A percentile compares a stretch with the other conserved stretches of the same genome.
These are phyloP conservation scores for Notiomystis cincta DNA, from an alignment of 2,113 vertebrate species.

Conservation along the genomic window DNA sequence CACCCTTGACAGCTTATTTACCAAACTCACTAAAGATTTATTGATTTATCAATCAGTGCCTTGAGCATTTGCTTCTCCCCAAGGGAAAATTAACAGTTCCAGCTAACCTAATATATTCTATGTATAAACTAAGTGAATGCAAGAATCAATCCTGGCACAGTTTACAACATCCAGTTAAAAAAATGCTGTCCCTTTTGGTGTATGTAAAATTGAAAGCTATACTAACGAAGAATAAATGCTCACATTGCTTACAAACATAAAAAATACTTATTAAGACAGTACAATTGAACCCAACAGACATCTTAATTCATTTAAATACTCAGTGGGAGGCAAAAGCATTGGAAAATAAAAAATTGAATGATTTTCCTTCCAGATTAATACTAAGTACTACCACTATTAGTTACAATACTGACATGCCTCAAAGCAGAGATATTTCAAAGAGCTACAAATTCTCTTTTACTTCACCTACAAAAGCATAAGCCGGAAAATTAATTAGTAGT, in stretches of 20 bases:
- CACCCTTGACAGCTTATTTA: slow-evolving; percentile 92
- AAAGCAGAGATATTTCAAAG: slow-evolving; percentile 37
- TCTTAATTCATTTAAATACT: slow-evolving; percentile 62
- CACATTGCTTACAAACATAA: slow-evolving; percentile 46
- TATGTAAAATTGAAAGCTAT: slow-evolving; percentile 65
- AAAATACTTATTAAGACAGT: slow-evolving; percentile 69
- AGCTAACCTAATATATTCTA: slow-evolving; percentile 79
- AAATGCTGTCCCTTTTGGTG: slow-evolving; percentile 47
- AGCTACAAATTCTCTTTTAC: slow-evolving; percentile 18
- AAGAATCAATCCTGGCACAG: slow-evolving; percentile 70
- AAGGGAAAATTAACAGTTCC: slow-evolving; percentile 83
- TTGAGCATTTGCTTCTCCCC: slow-evolving; percentile 79
- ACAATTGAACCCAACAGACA: slow-evolving; percentile 59
- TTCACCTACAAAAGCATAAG: slow-evolving; percentile 8
- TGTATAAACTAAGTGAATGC: slow-evolving; percentile 69
- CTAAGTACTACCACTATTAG: slow-evolving; percentile 47
- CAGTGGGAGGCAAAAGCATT: slow-evolving; percentile 49
- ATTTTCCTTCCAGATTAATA: slow-evolving; percentile 67
- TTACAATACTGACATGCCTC: slow-evolving; percentile 23
- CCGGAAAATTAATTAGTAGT: slow-evolving; percentile 16
- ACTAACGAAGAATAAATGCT: slow-evolving; percentile 66
- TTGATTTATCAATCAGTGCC: slow-evolving; percentile 96
- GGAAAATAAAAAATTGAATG: slow-evolving; percentile 61
- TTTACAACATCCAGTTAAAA: slow-evolving; percentile 56
- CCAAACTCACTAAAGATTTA: slow-evolving; percentile 94